These are phyloP conservation scores for Diplolepis rosae DNA, from an alignment of 2,888 invertebrate species.

Conservation along the genomic window DNA sequence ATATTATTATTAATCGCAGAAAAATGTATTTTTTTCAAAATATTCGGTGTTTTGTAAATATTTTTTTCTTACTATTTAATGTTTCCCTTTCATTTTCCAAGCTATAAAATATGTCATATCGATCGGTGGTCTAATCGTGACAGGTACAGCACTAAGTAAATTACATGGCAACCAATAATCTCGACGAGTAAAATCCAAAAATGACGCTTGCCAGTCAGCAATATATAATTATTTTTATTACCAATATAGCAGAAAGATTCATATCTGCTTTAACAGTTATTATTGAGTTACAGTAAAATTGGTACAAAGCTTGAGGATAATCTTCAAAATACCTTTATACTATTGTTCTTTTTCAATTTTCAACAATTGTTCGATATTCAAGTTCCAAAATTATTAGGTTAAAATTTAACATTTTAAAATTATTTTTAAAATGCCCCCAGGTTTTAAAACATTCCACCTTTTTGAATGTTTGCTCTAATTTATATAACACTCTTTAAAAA, in stretches of 20 bases:
- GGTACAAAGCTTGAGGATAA: background rate
- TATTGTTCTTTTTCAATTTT: too few species aligned
- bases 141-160: constrained; percentile 13
- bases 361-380: too few species aligned
- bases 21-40: background rate
- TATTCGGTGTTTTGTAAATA: background rate
- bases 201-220: constrained; percentile 14
- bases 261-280: constrained; percentile 28
- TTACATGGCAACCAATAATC: constrained; percentile 20
- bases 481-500: too few species aligned
- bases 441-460: too few species aligned
- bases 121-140: constrained; percentile 4
- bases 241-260: constrained; percentile 18
- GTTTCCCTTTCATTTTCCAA: background rate
- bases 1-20: background rate
- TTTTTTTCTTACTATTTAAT: background rate
- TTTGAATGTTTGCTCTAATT: too few species aligned
- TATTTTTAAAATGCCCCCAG: too few species aligned
- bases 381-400: too few species aligned
- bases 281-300: constrained; percentile 18
- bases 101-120: constrained; percentile 15
- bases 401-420: too few species aligned
- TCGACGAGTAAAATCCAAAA: constrained; percentile 23
- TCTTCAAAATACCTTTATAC: too few species aligned
- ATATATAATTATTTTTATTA: constrained; percentile 31